Percentiles rank a stretch among this genome's conserved stretches.
These are phyloP conservation scores for Phyllotreta cruciferae DNA, from an alignment of 2,888 invertebrate species.

Conservation along the genomic window DNA sequence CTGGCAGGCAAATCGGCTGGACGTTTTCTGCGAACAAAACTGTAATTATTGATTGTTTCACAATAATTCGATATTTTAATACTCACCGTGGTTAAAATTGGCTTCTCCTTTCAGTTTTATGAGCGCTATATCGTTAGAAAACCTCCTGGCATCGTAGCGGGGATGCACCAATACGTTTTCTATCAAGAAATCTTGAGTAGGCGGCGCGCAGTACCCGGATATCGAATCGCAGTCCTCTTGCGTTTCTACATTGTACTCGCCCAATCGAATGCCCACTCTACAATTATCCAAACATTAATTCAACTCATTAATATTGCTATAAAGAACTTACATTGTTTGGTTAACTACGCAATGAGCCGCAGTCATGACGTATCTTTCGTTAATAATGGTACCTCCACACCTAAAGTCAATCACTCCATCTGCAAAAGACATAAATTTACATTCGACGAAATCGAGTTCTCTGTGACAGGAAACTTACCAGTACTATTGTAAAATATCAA, in stretches of 20 bases:
- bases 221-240: slow-evolving; percentile 59
- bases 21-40: slow-evolving; percentile 52
- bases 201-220: slow-evolving; percentile 56
- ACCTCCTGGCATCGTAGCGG: slow-evolving; percentile 61
- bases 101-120: slow-evolving; percentile 59
- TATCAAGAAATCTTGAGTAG: slow-evolving; percentile 64
- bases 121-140: slow-evolving; percentile 68
- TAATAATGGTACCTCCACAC: slow-evolving; percentile 64
- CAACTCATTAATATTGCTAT: not conserved
- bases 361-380: slow-evolving; percentile 61
- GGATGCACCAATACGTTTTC: slow-evolving; percentile 63
- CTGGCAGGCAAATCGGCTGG: slow-evolving; percentile 62
- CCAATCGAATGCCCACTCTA: slow-evolving; percentile 68
- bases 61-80: not conserved
- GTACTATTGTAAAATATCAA: slow-evolving; percentile 66
- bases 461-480: slow-evolving; percentile 2
- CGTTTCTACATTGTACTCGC: slow-evolving; percentile 65
- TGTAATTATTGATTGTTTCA: not conserved
- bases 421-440: slow-evolving; percentile 39
- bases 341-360: slow-evolving; percentile 67
- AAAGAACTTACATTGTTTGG: slow-evolving; percentile 47
- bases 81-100: slow-evolving; percentile 54
- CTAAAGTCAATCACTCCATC: slow-evolving; percentile 52
- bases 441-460: too few species aligned
- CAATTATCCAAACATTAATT: not conserved